A percentile compares a stretch with the other conserved stretches of the same genome.
phyloP scores from a whole-genome alignment of 2,888 invertebrate species.

The Epistrophe eligans region DNA sequence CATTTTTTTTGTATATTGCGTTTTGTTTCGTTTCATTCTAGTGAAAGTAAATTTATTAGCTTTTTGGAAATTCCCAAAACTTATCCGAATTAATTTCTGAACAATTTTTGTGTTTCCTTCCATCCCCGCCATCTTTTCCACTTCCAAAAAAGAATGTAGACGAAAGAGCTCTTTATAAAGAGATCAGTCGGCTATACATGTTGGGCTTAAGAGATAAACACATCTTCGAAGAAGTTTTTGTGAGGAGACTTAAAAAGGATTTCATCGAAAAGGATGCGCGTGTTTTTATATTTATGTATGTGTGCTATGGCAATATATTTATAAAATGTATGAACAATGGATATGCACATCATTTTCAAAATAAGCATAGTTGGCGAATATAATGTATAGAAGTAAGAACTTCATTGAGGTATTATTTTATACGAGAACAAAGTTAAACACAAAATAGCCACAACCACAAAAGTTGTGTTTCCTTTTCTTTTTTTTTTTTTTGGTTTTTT shows the following conservation, averaged over 20 bases:
- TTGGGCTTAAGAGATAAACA: conserved; percentile 62
- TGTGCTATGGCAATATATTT: not conserved
- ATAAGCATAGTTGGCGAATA: conserved; percentile 13
- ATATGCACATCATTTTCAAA: conserved; percentile 22
- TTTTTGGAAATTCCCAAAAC: conserved; percentile 30
- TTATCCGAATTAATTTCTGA: conserved; percentile 29
- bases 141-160: not conserved
- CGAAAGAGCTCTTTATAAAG: not conserved
- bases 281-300: not conserved
- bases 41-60: conserved; percentile 57
- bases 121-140: not conserved
- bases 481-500: not conserved
- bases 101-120: not conserved
- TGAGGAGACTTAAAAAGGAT: conserved; percentile 34
- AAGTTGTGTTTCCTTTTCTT: not conserved
- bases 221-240: conserved; percentile 43
- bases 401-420: conserved; percentile 59
- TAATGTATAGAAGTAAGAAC: conserved; percentile 17
- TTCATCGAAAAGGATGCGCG: conserved; percentile 2
- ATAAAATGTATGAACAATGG: not conserved
- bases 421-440: conserved; percentile 9
- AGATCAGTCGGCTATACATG: conserved; percentile 57
- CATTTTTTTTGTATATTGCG: conserved; percentile 5
- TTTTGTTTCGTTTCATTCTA: not conserved
- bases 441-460: conserved; percentile 38